phyloP scores from a whole-genome alignment of 2,113 vertebrate species.

The Aegotheles bennettii region DNA sequence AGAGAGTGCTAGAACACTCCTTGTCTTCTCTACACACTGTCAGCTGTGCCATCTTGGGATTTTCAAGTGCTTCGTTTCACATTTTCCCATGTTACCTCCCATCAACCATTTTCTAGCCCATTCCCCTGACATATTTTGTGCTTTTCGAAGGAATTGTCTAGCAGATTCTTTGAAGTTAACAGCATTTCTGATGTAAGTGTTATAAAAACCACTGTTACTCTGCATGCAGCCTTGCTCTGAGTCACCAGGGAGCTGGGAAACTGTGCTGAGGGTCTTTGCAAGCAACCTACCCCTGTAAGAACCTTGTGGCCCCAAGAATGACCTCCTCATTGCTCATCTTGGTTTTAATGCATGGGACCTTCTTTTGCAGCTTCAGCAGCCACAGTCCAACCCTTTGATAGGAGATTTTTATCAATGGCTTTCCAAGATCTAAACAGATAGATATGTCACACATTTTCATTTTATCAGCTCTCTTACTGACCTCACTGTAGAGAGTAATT shows the following conservation, averaged over 20 bases:
- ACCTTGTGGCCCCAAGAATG: neutral
- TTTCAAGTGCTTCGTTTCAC: neutral
- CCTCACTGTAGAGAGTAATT: neutral
- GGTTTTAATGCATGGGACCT: neutral
- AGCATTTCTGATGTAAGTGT: neutral
- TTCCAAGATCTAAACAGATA: neutral
- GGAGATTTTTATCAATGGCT: neutral
- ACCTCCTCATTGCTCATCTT: neutral
- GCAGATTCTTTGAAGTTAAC: neutral
- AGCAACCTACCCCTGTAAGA: neutral
- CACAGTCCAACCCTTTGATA: neutral
- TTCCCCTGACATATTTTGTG: neutral
- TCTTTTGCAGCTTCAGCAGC: neutral
- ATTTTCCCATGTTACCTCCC: neutral
- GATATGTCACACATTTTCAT: neutral
- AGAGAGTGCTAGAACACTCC: neutral
- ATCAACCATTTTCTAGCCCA: neutral
- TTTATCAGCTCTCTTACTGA: neutral
- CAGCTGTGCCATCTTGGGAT: neutral
- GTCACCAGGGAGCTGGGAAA: neutral
- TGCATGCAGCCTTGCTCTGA: neutral
- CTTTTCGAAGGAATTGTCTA: neutral
- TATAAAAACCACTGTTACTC: neutral
- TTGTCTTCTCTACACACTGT: neutral
- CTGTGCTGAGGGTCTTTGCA: neutral